Evolutionary conservation across 2,888 invertebrate genomes (phyloP), one percentile per base, ranked within the genome.

Genomic region (Pandemis cinnamomeana): DNA sequence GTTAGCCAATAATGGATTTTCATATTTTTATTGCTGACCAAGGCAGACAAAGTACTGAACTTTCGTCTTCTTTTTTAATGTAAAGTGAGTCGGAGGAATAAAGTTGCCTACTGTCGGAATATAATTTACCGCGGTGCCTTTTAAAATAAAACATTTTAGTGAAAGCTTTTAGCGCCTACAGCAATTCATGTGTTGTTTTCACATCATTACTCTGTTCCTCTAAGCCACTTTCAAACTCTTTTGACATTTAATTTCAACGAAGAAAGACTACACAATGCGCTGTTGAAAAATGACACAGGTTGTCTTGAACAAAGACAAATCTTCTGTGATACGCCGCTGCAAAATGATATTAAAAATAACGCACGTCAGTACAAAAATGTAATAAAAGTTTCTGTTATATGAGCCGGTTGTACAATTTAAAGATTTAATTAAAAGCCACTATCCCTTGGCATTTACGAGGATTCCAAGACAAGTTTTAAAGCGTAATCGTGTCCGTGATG

Each of bases 271-370:
- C 46, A 70, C 67, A 73, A 51, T 58, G 44, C 53, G 60, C 44
- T 53, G n/a, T 27, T 74, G 74, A 74, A 74, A 74, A 74, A 74
- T 74, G 71, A 71, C 46, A 63, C 61, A 70, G 51, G 51, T 71
- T 69, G 73, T 69, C 69, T 53, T 67, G 61, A 11, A 36, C 61
- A 27, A 62, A 67, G 71, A 74, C 71, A 74, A 74, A 74, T 67
- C 74, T 74, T 74, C 71, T 71, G 67, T 74, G 46, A 58, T 58
- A 51, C 64, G 64, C 20, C 51, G 60, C 20, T 69, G 51, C 20
- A 64, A 71, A 46, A 61, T 53, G 60, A 66, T 60, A 42, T 69
- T 58, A 58, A 27, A 58, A 10, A 20, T 55, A 55, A 55, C 27
- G 10, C 58, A 27, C 27, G 27, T 15, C 15, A 53, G 53, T 15